Conservation (phyloP, 2,113 vertebrate genomes). For the Silurus meridionalis region DNA sequence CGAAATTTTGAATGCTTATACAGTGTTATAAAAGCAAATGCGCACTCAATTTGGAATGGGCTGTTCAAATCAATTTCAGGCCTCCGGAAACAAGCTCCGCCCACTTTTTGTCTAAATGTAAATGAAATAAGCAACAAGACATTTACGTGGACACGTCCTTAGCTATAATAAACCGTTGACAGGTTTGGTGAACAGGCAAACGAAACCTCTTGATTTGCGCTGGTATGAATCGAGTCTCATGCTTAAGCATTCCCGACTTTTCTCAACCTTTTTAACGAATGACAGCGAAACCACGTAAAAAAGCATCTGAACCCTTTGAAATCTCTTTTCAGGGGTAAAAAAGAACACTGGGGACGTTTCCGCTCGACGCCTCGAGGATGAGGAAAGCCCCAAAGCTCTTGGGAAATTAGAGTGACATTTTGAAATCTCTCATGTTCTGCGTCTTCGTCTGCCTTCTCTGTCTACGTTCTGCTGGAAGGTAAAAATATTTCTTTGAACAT, state of each 20-base stretch:
- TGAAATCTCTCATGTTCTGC: neutral
- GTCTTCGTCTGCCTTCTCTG: neutral
- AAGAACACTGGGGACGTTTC: neutral
- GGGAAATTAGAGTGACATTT: conserved; percentile 30
- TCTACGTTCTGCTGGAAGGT: conserved; percentile 5
- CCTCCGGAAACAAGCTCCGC: no score
- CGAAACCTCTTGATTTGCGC: neutral
- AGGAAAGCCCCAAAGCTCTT: conserved; percentile 16
- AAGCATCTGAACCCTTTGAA: neutral
- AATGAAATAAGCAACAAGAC: no score
- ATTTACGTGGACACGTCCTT: no score
- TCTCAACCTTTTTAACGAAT: neutral
- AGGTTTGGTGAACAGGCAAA: neutral
- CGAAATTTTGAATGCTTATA: no score
- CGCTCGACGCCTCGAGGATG: neutral
- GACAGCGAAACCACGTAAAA: neutral
- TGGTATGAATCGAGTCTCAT: neutral
- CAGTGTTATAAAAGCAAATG: no score
- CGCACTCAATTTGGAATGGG: no score
- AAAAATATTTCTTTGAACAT: conserved; percentile 21
- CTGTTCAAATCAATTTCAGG: no score
- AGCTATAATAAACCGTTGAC: no score
- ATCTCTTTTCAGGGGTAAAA: neutral
- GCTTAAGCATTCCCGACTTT: neutral
- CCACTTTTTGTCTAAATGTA: no score